phyloP scores from a whole-genome alignment of 2,113 vertebrate species.

The Hyperopisus bebe region DNA sequence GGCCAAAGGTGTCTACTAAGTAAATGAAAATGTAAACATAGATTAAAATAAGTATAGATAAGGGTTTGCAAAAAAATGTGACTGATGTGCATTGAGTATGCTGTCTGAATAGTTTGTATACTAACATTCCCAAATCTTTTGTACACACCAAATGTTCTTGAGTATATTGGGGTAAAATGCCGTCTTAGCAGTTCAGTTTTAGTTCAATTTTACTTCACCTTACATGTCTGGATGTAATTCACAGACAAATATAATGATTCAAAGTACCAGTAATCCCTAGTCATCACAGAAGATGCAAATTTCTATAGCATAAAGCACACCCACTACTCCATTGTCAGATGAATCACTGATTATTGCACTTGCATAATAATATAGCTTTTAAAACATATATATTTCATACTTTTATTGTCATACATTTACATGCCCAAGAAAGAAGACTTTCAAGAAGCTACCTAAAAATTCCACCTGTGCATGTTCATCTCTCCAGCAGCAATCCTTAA shows the following conservation, averaged over 20 bases:
- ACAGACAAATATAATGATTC: not conserved
- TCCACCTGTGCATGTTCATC: not conserved
- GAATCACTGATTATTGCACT: constrained; percentile 14
- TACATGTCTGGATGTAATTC: not conserved
- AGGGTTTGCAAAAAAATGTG: not conserved
- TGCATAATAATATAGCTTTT: not conserved
- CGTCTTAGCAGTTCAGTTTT: not conserved
- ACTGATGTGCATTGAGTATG: not conserved
- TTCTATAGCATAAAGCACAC: not conserved
- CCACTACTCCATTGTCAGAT: not conserved
- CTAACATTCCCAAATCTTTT: not conserved
- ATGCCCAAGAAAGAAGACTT: not conserved
- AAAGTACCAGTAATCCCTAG: not conserved
- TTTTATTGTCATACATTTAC: not conserved
- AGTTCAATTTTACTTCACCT: not conserved
- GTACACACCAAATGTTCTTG: not conserved
- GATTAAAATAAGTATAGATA: not conserved
- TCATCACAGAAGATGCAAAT: not conserved
- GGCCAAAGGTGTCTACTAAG: not conserved
- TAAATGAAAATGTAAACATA: not conserved
- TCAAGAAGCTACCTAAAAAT: not conserved
- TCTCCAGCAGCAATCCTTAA: not conserved
- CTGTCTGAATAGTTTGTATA: not conserved
- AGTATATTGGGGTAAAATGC: not conserved
- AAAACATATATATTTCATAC: not conserved